phyloP scores from a whole-genome alignment of 2,797 vertebrate species.

The Myotis pilosus region DNA sequence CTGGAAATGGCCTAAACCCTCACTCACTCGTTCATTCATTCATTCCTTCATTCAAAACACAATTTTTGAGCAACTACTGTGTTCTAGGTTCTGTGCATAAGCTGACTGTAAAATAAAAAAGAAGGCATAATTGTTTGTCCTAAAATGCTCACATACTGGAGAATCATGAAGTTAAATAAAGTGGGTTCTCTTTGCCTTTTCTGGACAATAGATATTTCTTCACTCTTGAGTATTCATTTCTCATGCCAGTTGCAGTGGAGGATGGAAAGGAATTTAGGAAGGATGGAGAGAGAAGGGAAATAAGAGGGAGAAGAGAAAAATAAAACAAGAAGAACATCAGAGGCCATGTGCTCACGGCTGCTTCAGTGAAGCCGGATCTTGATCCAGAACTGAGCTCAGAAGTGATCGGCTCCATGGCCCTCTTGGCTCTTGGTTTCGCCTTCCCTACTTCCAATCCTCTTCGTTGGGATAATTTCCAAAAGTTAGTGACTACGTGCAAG shows the following conservation, averaged over 20 bases:
- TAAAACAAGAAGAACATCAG: background rate
- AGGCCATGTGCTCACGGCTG: background rate
- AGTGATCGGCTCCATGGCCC: background rate
- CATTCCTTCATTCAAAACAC: conserved; percentile 3
- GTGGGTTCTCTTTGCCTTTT: background rate
- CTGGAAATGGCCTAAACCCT: background rate
- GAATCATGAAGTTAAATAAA: background rate
- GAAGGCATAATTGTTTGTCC: background rate
- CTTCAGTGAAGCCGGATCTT: background rate
- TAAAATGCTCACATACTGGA: conserved; percentile 1
- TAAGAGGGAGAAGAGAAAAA: background rate
- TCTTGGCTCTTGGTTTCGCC: background rate
- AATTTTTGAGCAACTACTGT: background rate
- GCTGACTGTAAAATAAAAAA: background rate
- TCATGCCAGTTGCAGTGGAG: background rate
- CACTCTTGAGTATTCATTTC: background rate
- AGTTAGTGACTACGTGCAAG: background rate
- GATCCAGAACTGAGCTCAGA: background rate
- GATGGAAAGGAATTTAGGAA: conserved; percentile 10
- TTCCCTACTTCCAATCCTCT: background rate
- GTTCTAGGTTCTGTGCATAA: background rate
- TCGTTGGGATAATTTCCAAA: background rate
- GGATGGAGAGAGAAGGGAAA: background rate
- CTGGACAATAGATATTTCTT: background rate
- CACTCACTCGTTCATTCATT: background rate